Evolutionary conservation across 1,140 invertebrate species (phyloP).

Genomic region (Lethocerus indicus): DNA sequence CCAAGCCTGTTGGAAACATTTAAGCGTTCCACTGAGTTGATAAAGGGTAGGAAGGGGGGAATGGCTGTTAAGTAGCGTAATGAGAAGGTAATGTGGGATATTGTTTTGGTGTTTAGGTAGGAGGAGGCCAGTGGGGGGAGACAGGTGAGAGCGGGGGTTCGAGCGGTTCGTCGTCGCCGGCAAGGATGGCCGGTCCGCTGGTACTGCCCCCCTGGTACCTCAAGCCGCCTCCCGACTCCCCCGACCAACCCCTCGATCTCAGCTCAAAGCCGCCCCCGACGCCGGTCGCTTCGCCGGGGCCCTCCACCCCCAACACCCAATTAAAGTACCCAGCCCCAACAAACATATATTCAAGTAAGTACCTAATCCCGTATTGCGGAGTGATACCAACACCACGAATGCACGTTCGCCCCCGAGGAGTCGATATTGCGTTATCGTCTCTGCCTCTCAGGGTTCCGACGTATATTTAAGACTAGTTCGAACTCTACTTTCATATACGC

Average conservation of each 20-base stretch:
- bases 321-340: constrained; percentile 24
- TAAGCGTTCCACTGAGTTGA: too few relatives aligned
- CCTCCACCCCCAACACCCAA: constrained; percentile 15
- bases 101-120: not conserved
- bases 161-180: constrained; percentile 31
- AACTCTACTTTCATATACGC: too few relatives aligned
- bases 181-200: constrained; percentile 13
- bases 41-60: too few relatives aligned
- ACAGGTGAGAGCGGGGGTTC: constrained; percentile 37
- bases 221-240: constrained; percentile 18
- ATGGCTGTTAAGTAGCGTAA: too few relatives aligned
- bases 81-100: not conserved
- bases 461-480: too few relatives aligned
- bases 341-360: constrained; percentile 54
- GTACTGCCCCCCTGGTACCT: constrained; percentile 23
- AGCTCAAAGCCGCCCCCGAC: constrained; percentile 37
- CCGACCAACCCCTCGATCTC: constrained; percentile 54
- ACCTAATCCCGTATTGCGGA: constrained; percentile 19
- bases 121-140: constrained; percentile 11
- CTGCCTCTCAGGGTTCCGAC: too few relatives aligned
- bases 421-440: too few relatives aligned
- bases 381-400: too few relatives aligned
- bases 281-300: constrained; percentile 22
- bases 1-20: too few relatives aligned
- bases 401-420: too few relatives aligned